Evolutionary conservation across 2,888 invertebrate genomes (phyloP), one percentile per base, ranked within the genome.

Genomic region (Microchrysa polita): DNA sequence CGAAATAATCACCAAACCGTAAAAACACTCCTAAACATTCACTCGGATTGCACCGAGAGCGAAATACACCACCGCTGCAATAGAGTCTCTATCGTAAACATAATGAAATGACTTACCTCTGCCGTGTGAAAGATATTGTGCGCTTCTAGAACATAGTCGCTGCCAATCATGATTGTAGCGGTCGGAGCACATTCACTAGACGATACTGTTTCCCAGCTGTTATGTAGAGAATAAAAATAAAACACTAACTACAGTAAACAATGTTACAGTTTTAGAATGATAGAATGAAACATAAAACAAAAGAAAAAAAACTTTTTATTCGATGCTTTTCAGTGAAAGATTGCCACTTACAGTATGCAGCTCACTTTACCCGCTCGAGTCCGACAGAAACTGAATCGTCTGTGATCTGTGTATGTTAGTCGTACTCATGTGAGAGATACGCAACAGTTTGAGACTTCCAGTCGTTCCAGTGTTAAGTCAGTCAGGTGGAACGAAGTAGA

Each of bases 71-170:
- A 60, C 23, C 14, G 10, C n/a, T n/a, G n/a, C n/a, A n/a, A n/a
- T n/a, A n/a, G 14, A 23, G 16, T 27, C n/a, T n/a, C n/a, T n/a
- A 10, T 12, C 2, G 48, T n/a, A 5, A 61, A 40, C 44, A 14
- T 12, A n/a, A n/a, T n/a, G 4, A 27, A 53, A 27, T 23, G 48
- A 83, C 87, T 87, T 83, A 94, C 94, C 88, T 93, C 93, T 75
- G 94, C 94, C 42, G 94, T 94, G 83, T 96, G 94, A 81, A 92
- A 95, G 74, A 96, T 93, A 84, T 94, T 95, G 80, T 92, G 91
- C 78, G 96, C 87, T 82, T 96, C 96, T 81, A 96, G 87, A 67
- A 93, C 91, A 84, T 94, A 95, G 81, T 95, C 96, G 81, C 91
- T 91, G 71, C 92, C 90, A 77, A 92, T 91, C 93, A 93, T 93